Conservation (phyloP, 2,888 invertebrate genomes). For the Capitulum mitella region DNA sequence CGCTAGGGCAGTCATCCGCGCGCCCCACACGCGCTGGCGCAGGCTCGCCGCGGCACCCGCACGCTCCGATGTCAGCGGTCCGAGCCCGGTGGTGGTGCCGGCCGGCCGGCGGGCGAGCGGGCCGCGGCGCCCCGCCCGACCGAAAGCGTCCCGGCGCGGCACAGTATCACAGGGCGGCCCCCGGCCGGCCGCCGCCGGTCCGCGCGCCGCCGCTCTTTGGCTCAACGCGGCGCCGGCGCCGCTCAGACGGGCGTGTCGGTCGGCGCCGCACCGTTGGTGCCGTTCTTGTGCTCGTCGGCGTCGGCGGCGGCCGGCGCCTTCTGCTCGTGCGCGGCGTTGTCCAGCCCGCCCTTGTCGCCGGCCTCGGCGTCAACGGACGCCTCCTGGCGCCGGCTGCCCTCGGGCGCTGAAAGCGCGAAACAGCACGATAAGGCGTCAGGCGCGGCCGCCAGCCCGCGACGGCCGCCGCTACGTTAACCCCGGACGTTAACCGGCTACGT, state of each 20-base stretch:
- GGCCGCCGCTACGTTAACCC: neutral
- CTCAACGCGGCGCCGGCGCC: neutral
- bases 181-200: neutral
- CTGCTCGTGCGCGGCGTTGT: neutral
- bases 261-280: neutral
- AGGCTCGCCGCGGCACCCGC: no score
- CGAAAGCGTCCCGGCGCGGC: neutral
- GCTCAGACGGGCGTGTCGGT: constrained; percentile 3
- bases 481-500: neutral
- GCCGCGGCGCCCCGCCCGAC: no score
- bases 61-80: no score
- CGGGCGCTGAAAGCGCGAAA: neutral
- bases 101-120: no score
- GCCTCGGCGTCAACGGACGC: neutral
- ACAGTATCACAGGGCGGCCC: neutral
- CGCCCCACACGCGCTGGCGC: no score
- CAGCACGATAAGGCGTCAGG: constrained; percentile 4
- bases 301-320: neutral
- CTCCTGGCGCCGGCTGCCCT: neutral
- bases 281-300: neutral
- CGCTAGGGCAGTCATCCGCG: neutral
- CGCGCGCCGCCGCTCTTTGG: neutral
- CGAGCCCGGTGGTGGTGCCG: no score
- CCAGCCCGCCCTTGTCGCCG: neutral
- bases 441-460: neutral